A percentile compares a stretch with the other conserved stretches of the same genome.
These are phyloP conservation scores for Rhinolophus sinicus DNA, from an alignment of 2,113 vertebrate species.

Conservation along the genomic window DNA sequence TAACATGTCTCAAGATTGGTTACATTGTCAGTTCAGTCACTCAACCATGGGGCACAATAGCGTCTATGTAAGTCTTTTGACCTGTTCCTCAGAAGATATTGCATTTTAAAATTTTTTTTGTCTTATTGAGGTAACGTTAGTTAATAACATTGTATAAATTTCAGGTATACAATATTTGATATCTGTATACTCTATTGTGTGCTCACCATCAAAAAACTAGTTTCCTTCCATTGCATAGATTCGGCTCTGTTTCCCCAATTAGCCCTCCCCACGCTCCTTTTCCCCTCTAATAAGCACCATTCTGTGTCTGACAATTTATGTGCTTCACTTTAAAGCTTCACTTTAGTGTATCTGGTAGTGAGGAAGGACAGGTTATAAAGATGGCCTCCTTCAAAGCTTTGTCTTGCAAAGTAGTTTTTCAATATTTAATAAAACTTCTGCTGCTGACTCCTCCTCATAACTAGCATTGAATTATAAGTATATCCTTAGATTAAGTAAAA, in stretches of 20 bases:
- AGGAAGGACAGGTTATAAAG: background rate
- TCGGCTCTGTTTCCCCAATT: background rate
- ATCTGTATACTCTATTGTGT: background rate
- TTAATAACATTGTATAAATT: background rate
- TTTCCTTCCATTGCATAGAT: background rate
- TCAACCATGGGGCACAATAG: background rate
- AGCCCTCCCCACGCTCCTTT: background rate
- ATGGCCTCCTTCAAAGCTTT: background rate
- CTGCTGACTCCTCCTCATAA: background rate
- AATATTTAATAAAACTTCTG: background rate
- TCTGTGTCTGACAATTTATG: background rate
- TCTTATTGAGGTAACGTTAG: background rate
- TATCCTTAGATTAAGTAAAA: background rate
- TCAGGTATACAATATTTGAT: background rate
- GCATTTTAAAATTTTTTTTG: background rate
- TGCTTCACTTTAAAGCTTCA: background rate
- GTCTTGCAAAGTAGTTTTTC: background rate
- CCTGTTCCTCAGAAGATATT: background rate
- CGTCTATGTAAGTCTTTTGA: background rate
- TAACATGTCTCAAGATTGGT: background rate
- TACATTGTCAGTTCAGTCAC: background rate
- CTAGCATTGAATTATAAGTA: background rate
- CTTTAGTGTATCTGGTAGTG: background rate
- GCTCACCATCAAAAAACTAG: background rate
- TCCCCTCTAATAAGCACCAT: background rate